phyloP scores from a whole-genome alignment of 2,797 vertebrate genomes.

The Saguinus oedipus region DNA sequence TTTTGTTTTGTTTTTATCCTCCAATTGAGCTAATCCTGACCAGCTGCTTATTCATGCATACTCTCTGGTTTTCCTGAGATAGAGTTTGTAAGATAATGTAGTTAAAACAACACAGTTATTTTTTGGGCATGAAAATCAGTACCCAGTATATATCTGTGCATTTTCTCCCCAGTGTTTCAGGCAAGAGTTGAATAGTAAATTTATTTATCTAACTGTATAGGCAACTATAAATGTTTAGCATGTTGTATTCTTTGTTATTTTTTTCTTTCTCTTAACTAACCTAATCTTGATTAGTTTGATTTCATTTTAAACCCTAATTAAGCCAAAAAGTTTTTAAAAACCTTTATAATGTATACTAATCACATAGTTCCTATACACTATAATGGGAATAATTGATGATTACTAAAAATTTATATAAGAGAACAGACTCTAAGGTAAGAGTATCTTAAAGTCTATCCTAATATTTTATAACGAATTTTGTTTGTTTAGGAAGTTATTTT shows the following conservation, averaged over 20 bases:
- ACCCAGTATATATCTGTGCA: not conserved
- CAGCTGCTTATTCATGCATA: not conserved
- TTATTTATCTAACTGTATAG: not conserved
- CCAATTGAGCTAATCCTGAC: not conserved
- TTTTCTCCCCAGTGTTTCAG: not conserved
- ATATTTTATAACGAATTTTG: slow-evolving; percentile 25
- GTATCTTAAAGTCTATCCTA: not conserved
- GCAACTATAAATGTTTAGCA: not conserved
- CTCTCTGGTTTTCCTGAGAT: not conserved
- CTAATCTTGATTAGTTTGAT: slow-evolving; percentile 9
- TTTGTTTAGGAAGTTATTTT: not conserved
- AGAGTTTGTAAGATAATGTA: not conserved
- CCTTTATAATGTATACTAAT: not conserved
- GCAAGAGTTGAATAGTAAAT: not conserved
- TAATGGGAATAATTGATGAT: slow-evolving; percentile 32
- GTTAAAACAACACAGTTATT: not conserved
- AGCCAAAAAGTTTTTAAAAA: not conserved
- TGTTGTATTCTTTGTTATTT: slow-evolving; percentile 4
- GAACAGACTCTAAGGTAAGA: not conserved
- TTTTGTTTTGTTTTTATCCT: not conserved
- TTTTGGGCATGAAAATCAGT: not conserved
- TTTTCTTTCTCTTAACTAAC: slow-evolving; percentile 14
- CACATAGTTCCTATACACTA: not conserved
- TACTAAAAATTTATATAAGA: not conserved
- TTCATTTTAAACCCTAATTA: slow-evolving; percentile 1